Conservation (phyloP, 1,140 invertebrate genomes). For the Drosophila truncata region DNA sequence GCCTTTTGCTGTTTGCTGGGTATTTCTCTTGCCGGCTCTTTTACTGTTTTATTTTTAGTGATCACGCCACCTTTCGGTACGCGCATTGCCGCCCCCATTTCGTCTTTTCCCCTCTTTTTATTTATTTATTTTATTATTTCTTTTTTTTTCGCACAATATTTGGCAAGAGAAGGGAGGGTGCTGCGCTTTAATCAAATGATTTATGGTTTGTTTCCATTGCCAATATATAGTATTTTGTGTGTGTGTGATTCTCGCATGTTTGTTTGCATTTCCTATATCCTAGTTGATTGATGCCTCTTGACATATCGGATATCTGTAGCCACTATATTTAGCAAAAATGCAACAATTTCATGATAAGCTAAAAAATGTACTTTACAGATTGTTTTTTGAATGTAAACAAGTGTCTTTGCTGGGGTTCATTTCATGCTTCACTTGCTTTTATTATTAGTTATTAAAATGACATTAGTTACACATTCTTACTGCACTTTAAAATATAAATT, state of each 20-base stretch:
- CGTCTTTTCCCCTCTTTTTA: background rate
- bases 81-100: background rate
- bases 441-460: background rate
- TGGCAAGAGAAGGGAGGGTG: slow-evolving; percentile 9
- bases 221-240: slow-evolving; percentile 6
- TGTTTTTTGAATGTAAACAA: background rate
- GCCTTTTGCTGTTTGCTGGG: slow-evolving; percentile 16
- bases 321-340: background rate
- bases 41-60: slow-evolving; percentile 76
- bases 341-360: slow-evolving; percentile 9
- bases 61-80: slow-evolving; percentile 73
- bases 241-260: slow-evolving; percentile 2
- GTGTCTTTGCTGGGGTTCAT: background rate
- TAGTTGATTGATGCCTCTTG: slow-evolving; percentile 39
- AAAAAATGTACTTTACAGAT: background rate
- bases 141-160: slow-evolving; percentile 9
- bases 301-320: slow-evolving; percentile 1
- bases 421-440: background rate
- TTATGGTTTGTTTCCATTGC: slow-evolving; percentile 46
- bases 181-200: slow-evolving; percentile 60
- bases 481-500: background rate
- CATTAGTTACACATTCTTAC: background rate
- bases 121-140: background rate
- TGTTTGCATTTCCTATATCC: slow-evolving; percentile 25
- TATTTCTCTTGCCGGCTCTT: slow-evolving; percentile 47